These are phyloP conservation scores for Bubo scandiacus DNA, from an alignment of 2,113 vertebrate species.

Conservation along the genomic window DNA sequence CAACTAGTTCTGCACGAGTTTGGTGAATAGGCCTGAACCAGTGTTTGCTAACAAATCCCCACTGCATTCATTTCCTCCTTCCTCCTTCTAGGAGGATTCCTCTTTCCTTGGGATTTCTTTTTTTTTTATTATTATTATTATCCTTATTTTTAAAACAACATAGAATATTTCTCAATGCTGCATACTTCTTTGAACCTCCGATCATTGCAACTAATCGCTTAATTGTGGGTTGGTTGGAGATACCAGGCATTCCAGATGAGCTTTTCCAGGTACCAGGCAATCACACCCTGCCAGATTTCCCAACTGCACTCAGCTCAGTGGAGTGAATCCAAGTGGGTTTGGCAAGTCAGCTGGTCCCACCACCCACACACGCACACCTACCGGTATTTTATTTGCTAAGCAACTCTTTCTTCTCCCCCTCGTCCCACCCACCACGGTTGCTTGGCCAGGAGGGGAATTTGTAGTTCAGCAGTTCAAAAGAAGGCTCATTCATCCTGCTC, in stretches of 20 bases:
- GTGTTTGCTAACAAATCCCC: not conserved
- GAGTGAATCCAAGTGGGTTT: not conserved
- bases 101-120: not conserved
- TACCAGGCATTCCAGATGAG: constrained; percentile 14
- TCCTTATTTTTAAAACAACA: not conserved
- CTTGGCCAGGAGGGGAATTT: constrained; percentile 9
- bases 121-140: not conserved
- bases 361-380: not conserved
- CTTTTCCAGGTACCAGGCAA: not conserved
- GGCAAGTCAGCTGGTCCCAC: constrained; percentile 23
- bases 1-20: constrained; percentile 7
- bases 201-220: not conserved
- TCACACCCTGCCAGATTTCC: not conserved
- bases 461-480: constrained; percentile 46
- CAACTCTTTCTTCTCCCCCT: not conserved
- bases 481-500: not conserved
- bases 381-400: not conserved
- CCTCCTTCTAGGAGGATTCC: not conserved
- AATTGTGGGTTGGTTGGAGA: not conserved
- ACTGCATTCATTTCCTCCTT: not conserved
- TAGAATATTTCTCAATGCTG: not conserved
- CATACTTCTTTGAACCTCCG: not conserved
- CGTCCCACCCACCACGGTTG: not conserved
- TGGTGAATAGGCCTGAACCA: not conserved
- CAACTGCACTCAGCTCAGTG: rapidly evolving